A percentile compares a stretch with the other conserved stretches of the same genome.
Conservation (phyloP, 2,888 invertebrate genomes). For the Kryphioiulus occultus region DNA sequence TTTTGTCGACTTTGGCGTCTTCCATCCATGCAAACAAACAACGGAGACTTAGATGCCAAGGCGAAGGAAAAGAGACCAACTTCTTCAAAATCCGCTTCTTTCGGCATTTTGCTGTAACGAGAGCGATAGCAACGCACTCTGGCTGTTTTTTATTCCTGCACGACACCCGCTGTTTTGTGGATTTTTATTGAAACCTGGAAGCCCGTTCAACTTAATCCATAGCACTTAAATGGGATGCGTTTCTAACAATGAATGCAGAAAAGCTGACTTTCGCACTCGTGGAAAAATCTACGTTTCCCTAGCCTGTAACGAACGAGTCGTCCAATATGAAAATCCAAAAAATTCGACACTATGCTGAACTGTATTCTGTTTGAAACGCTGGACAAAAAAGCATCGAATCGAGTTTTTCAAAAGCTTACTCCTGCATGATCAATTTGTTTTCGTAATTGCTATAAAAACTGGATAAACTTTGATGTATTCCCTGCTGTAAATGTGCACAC, state of each 20-base stretch:
- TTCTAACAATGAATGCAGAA: slow-evolving; percentile 16
- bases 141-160: slow-evolving; percentile 5
- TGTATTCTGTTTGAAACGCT: too few relatives aligned
- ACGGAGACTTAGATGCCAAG: background rate
- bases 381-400: too few relatives aligned
- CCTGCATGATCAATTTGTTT: too few relatives aligned
- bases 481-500: too few relatives aligned
- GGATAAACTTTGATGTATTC: too few relatives aligned
- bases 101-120: background rate
- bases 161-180: background rate
- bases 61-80: slow-evolving; percentile 13
- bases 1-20: slow-evolving; percentile 18
- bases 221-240: slow-evolving; percentile 17
- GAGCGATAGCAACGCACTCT: background rate
- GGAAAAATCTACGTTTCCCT: background rate
- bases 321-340: background rate
- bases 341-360: background rate
- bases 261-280: background rate
- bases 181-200: background rate
- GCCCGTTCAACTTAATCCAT: slow-evolving; percentile 1
- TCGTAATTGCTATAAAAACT: too few relatives aligned
- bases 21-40: background rate
- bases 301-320: background rate
- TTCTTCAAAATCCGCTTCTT: background rate
- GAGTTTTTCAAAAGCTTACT: too few relatives aligned